Evolutionary conservation across 2,113 vertebrate genomes (phyloP).

Genomic region (Upupa epops): DNA sequence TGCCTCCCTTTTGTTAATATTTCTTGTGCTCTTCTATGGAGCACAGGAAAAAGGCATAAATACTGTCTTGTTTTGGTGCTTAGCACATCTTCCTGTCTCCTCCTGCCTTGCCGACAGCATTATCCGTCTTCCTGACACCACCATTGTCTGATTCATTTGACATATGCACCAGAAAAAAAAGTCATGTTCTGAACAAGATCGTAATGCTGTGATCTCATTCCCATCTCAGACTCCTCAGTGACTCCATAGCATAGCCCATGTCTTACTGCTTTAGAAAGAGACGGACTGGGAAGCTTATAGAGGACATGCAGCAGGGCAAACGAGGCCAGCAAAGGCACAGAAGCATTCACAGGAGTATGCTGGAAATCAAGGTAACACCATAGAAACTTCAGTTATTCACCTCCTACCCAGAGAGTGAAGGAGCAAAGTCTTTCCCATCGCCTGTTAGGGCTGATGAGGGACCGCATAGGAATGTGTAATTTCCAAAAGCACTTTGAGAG

Average conservation of each 20-base stretch:
- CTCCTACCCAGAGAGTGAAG: not conserved
- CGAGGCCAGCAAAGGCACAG: not conserved
- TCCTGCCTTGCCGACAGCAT: slow-evolving; percentile 31
- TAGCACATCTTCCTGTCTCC: slow-evolving; percentile 21
- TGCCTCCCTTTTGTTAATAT: not conserved
- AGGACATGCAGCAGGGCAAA: not conserved
- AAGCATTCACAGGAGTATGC: not conserved
- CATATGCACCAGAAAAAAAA: slow-evolving; percentile 28
- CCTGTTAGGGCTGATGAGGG: not conserved
- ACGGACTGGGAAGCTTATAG: slow-evolving; percentile 1
- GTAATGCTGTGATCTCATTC: slow-evolving; percentile 53
- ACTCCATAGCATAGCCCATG: not conserved
- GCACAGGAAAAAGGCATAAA: not conserved
- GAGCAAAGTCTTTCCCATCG: not conserved
- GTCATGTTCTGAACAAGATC: slow-evolving; percentile 37
- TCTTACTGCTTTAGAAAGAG: slow-evolving; percentile 23
- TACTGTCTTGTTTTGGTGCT: not conserved
- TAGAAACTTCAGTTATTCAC: not conserved
- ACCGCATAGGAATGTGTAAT: not conserved
- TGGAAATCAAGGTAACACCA: not conserved
- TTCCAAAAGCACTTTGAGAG: not conserved
- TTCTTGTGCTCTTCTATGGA: not conserved
- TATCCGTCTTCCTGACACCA: slow-evolving; percentile 55
- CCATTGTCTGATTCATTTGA: slow-evolving; percentile 45
- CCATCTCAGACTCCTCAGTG: not conserved